Evolutionary conservation across 2,797 vertebrate species (phyloP), one percentile per base, ranked within the genome.

Genomic region (Cuniculus paca): DNA sequence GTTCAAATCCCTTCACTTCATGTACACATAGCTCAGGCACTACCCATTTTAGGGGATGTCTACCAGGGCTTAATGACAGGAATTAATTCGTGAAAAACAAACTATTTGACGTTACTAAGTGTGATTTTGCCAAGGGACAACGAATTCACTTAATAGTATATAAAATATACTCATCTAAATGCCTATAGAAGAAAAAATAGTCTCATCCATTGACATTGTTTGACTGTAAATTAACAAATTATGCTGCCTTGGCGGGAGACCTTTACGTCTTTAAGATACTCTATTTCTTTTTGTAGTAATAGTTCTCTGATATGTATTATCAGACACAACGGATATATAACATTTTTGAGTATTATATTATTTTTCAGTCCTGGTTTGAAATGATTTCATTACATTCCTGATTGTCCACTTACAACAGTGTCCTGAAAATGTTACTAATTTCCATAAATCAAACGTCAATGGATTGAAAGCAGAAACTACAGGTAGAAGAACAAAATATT

Each of bases 361-460:
- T 79, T 94, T 91, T 96, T 90, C 26, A 61, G 3, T 63, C 39
- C 13, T 45, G 2, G 65, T 82, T 93, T 89, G 24, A 77, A 95
- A 80, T 58, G 6, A 72, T 56, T 48, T 63, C 9, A 63, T 78
- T 93, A 77, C 14, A 45, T 80, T 81, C 5, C 78, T 22, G 12
- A 90, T 77, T 87, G 58, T 52, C 70, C 45, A 88, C 36, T 48
- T 92, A 58, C 9, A 74, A 58, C 26, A 65, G 16, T 72, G 16
- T 88, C 39, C 26, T 68, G 1, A 39, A 89, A 85, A 61, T 36
- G 36, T 4, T 95, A 82, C 93, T 88, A 78, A 68, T 91, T 95
- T 95, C 54, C 22, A 91, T 93, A 82, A 96, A 85, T 87, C 80
- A 92, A 89, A 80, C 16, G 28, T 84, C 52, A 81, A 20, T 50